Evolutionary conservation across 2,888 invertebrate species (phyloP).

Genomic region (Phortica okadai): DNA sequence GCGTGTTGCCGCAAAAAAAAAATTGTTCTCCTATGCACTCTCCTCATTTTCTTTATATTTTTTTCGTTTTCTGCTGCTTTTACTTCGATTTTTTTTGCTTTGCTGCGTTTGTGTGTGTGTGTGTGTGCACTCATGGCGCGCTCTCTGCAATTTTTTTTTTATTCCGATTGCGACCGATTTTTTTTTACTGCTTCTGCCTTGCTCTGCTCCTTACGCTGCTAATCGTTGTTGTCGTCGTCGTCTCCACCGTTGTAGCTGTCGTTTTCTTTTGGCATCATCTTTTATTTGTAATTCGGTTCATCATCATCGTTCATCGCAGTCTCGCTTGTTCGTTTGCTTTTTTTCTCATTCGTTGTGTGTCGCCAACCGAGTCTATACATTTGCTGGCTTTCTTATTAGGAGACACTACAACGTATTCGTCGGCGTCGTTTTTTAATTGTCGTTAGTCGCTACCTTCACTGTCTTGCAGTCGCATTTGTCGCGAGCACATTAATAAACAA

Average conservation of each 20-base stretch:
- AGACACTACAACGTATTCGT: conserved; percentile 10
- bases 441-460: conserved; percentile 23
- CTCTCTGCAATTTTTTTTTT: conserved; percentile 63
- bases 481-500: conserved; percentile 20
- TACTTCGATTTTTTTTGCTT: conserved; percentile 59
- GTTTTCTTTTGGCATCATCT: conserved; percentile 74
- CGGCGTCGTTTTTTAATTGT: conserved; percentile 22
- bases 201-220: conserved; percentile 69
- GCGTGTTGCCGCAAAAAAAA: conserved; percentile 65
- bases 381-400: conserved; percentile 34
- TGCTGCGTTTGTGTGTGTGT: conserved; percentile 49
- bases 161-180: conserved; percentile 71
- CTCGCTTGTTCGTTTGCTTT: conserved; percentile 19
- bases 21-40: conserved; percentile 49
- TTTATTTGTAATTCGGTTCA: conserved; percentile 76
- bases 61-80: conserved; percentile 53
- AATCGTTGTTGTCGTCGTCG: conserved; percentile 72
- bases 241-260: conserved; percentile 51
- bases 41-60: conserved; percentile 61
- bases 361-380: conserved; percentile 19
- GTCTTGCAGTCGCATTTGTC: conserved; percentile 28
- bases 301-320: conserved; percentile 74
- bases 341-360: conserved; percentile 50
- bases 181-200: conserved; percentile 54
- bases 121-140: conserved; percentile 47